phyloP scores from a whole-genome alignment of 2,888 invertebrate genomes.

The Meiosimyza decipiens region DNA sequence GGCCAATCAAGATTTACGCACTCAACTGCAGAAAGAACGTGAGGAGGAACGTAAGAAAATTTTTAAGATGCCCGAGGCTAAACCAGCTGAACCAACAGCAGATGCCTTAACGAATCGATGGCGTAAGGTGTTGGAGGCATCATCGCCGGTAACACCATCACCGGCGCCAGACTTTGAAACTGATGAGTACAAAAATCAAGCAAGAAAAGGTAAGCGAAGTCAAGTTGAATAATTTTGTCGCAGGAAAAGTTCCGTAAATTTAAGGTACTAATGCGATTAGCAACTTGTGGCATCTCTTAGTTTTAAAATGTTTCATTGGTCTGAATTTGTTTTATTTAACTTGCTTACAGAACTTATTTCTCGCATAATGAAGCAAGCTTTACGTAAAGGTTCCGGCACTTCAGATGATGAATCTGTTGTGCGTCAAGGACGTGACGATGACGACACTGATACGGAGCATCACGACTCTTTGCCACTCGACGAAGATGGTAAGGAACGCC shows the following conservation, averaged over 20 bases:
- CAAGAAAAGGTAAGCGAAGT: constrained; percentile 60
- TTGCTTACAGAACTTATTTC: constrained; percentile 60
- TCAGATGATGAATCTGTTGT: constrained; percentile 69
- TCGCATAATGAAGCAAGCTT: constrained; percentile 66
- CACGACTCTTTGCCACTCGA: constrained; percentile 78
- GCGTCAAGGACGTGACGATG: constrained; percentile 65
- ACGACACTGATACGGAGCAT: constrained; percentile 78
- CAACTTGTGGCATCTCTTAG: background rate
- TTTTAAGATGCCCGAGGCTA: constrained; percentile 84
- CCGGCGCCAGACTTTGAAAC: constrained; percentile 60
- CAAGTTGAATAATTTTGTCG: background rate
- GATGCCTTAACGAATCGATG: constrained; percentile 70
- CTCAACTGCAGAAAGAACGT: constrained; percentile 85
- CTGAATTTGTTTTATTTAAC: background rate
- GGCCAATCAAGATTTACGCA: constrained; percentile 93
- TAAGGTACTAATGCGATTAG: background rate
- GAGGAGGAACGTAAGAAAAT: constrained; percentile 94
- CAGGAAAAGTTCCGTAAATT: constrained; percentile 40
- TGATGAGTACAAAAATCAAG: constrained; percentile 64
- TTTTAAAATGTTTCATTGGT: background rate
- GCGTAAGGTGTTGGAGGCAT: constrained; percentile 69
- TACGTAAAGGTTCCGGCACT: constrained; percentile 71
- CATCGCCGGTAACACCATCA: constrained; percentile 61
- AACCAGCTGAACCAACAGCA: constrained; percentile 67
- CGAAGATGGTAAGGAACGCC: constrained; percentile 60